Conservation (phyloP, 2,888 invertebrate genomes). For the Schizotus pectinicornis region DNA sequence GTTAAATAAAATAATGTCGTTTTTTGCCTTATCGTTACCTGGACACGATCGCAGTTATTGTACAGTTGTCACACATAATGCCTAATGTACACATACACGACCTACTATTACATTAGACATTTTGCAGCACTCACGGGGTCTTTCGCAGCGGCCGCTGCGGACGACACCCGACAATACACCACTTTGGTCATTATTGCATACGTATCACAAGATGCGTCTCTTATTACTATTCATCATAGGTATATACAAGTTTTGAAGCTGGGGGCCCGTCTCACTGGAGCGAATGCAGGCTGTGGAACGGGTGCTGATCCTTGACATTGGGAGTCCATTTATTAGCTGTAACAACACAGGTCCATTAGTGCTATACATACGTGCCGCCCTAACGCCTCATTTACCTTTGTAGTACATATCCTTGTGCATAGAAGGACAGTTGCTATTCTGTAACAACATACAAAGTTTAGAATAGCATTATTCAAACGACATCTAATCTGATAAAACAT, state of each 20-base stretch:
- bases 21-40: conserved; percentile 30
- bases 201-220: conserved; percentile 51
- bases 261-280: conserved; percentile 43
- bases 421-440: conserved; percentile 80
- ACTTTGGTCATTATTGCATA: conserved; percentile 54
- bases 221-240: conserved; percentile 33
- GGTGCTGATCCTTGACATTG: conserved; percentile 53
- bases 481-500: too few relatives aligned
- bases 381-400: conserved; percentile 66
- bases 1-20: conserved; percentile 38
- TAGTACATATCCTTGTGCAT: conserved; percentile 92
- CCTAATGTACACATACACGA: conserved; percentile 8
- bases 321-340: conserved; percentile 59
- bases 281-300: conserved; percentile 48
- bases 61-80: conserved; percentile 40
- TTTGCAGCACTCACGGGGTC: not conserved
- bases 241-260: conserved; percentile 32
- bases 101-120: conserved; percentile 15
- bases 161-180: conserved; percentile 39
- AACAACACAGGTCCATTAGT: conserved; percentile 55
- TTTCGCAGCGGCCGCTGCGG: not conserved
- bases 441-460: conserved; percentile 50
- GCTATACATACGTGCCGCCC: conserved; percentile 38
- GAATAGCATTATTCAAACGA: too few relatives aligned
- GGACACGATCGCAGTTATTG: conserved; percentile 41